A percentile compares a stretch with the other conserved stretches of the same genome.
phyloP scores from a whole-genome alignment of 2,113 vertebrate species.

The Hippocampus guttulatus region DNA sequence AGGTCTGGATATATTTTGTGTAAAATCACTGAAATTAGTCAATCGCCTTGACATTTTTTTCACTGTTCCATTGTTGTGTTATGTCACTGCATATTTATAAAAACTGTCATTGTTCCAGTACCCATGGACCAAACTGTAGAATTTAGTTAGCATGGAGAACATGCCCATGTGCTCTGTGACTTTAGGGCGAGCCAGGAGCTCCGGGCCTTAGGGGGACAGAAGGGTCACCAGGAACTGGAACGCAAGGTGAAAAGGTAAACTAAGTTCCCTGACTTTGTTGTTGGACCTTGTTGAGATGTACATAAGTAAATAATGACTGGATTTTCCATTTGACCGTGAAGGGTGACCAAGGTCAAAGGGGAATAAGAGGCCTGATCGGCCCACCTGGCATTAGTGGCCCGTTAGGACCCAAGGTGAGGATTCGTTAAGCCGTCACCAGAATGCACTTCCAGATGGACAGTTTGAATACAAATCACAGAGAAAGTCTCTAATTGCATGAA shows the following conservation, averaged over 20 bases:
- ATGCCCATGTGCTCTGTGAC: slow-evolving; percentile 15
- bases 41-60: not conserved
- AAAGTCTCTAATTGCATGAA: not conserved
- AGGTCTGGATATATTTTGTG: not conserved
- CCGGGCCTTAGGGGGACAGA: slow-evolving; percentile 77
- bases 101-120: not conserved
- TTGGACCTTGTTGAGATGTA: not conserved
- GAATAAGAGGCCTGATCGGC: slow-evolving; percentile 80
- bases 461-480: not conserved
- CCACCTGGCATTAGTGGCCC: slow-evolving; percentile 78
- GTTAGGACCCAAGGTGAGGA: slow-evolving; percentile 78
- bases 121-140: not conserved
- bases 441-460: not conserved
- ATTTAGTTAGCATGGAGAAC: not conserved
- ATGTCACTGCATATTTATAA: not conserved
- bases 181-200: slow-evolving; percentile 80
- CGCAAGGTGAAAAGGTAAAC: slow-evolving; percentile 83
- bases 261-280: not conserved
- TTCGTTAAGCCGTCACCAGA: not conserved
- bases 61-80: not conserved
- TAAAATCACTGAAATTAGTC: not conserved
- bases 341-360: slow-evolving; percentile 87
- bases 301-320: slow-evolving; percentile 4
- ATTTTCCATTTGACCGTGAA: slow-evolving; percentile 27
- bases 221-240: slow-evolving; percentile 77